These are phyloP conservation scores for Stenoptilia bipunctidactyla DNA, from an alignment of 2,888 invertebrate genomes.

Conservation along the genomic window DNA sequence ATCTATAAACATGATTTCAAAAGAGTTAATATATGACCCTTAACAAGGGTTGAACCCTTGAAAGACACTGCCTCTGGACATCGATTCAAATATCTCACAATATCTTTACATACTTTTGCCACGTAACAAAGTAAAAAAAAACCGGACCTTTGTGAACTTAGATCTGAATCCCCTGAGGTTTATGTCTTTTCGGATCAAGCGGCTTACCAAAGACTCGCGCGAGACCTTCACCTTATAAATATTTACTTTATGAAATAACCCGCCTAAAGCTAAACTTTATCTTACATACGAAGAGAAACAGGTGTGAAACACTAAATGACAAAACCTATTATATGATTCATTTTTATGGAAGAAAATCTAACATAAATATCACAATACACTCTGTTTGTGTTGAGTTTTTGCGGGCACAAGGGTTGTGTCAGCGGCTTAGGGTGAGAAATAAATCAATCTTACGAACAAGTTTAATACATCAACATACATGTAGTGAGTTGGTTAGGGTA, in stretches of 20 bases:
- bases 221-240: constrained; percentile 63
- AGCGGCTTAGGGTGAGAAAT: constrained; percentile 2
- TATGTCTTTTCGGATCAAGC: constrained; percentile 66
- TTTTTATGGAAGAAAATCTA: no score
- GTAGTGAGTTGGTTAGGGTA: not conserved
- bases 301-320: constrained; percentile 53
- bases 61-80: no score
- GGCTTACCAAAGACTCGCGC: constrained; percentile 56
- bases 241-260: constrained; percentile 69
- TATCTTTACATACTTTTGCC: no score
- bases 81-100: no score
- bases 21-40: no score
- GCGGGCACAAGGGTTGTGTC: not conserved
- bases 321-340: constrained; percentile 21
- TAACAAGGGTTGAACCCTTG: no score
- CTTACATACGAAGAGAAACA: constrained; percentile 37
- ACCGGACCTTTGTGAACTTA: constrained; percentile 58
- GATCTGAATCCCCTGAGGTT: constrained; percentile 63
- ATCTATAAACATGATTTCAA: no score
- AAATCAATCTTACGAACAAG: constrained; percentile 4
- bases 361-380: not conserved
- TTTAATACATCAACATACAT: constrained; percentile 1
- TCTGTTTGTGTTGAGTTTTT: not conserved
- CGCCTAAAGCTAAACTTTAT: constrained; percentile 48
- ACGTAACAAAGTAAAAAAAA: constrained; percentile 18